A percentile compares a stretch with the other conserved stretches of the same genome.
These are phyloP conservation scores for Plectus sambesii DNA, from an alignment of 1,140 invertebrate genomes.

Conservation along the genomic window DNA sequence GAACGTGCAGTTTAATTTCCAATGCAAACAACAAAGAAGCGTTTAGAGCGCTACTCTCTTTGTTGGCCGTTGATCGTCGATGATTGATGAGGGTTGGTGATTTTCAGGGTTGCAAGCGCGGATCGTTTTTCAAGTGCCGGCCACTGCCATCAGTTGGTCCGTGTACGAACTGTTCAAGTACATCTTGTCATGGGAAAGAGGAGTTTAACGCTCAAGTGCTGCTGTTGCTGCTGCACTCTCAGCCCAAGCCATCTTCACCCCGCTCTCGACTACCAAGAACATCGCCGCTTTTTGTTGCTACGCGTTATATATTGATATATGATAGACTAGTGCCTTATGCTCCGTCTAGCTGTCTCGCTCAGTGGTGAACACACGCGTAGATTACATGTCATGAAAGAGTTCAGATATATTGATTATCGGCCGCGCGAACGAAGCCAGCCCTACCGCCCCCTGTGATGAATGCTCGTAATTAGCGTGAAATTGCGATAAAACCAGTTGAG, in stretches of 20 bases:
- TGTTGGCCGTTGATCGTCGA: no score
- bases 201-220: not conserved
- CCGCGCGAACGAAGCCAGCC: no score
- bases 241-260: not conserved
- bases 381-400: no score
- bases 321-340: not conserved
- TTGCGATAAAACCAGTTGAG: no score
- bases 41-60: no score
- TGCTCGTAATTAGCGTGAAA: no score
- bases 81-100: slow-evolving; percentile 51
- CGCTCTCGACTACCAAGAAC: not conserved
- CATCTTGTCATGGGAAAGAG: slow-evolving; percentile 27
- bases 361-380: no score
- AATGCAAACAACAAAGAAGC: no score
- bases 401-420: no score
- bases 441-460: no score
- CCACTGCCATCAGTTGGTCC: slow-evolving; percentile 97
- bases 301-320: not conserved
- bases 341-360: not conserved
- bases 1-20: no score
- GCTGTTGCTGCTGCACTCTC: no score
- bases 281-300: slow-evolving; percentile 10
- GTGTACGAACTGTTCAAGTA: slow-evolving; percentile 73
- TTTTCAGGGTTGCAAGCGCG: slow-evolving; percentile 74
- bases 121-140: slow-evolving; percentile 89